Evolutionary conservation across 2,113 vertebrate genomes (phyloP).

Genomic region (Dolichotis patagonum): DNA sequence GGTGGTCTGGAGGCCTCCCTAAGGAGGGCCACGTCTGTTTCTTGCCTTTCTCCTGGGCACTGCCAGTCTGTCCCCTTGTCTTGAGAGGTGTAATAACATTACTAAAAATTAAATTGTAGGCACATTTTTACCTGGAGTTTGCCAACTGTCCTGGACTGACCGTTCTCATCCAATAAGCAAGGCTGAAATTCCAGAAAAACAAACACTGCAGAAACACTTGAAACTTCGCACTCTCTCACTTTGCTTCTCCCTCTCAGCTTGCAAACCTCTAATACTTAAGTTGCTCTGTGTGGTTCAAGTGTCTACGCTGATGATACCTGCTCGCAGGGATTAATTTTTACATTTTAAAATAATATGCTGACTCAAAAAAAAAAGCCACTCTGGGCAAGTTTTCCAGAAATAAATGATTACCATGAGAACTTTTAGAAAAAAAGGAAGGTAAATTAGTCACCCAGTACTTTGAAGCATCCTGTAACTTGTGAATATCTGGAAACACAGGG

Average conservation of each 20-base stretch:
- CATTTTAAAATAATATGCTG: slow-evolving; percentile 84
- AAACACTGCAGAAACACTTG: slow-evolving; percentile 42
- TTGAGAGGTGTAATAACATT: slow-evolving; percentile 54
- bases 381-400: slow-evolving; percentile 82
- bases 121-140: slow-evolving; percentile 49
- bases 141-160: slow-evolving; percentile 69
- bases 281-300: slow-evolving; percentile 64
- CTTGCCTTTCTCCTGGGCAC: slow-evolving; percentile 28
- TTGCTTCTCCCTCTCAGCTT: neutral
- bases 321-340: slow-evolving; percentile 74
- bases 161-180: slow-evolving; percentile 32
- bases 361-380: slow-evolving; percentile 73
- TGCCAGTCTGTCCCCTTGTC: slow-evolving; percentile 54
- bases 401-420: slow-evolving; percentile 82
- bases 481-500: slow-evolving; percentile 74
- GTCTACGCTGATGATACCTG: slow-evolving; percentile 76
- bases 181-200: slow-evolving; percentile 55
- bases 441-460: slow-evolving; percentile 83
- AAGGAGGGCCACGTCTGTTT: neutral
- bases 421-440: slow-evolving; percentile 71
- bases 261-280: slow-evolving; percentile 58
- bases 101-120: slow-evolving; percentile 55
- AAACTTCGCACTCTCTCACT: neutral
- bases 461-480: slow-evolving; percentile 78
- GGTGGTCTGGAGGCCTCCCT: neutral